Percentiles rank a stretch among this genome's conserved stretches.
phyloP scores from a whole-genome alignment of 2,888 invertebrate species.

The Hirtodrosophila histrioides region DNA sequence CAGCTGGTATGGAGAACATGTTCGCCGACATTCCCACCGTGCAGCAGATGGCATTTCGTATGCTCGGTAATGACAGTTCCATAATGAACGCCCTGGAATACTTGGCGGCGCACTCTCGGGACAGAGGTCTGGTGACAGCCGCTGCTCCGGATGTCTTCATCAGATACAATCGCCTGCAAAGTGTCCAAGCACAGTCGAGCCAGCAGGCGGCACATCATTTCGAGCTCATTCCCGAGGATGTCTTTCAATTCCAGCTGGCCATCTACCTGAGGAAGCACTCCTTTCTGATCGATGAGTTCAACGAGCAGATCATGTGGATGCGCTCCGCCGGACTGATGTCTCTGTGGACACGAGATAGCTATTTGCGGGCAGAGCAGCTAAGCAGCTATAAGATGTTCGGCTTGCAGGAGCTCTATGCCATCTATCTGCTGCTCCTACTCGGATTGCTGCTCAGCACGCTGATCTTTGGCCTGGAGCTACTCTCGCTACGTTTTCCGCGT shows the following conservation, averaged over 20 bases:
- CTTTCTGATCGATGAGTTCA: conserved; percentile 63
- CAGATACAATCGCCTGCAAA: conserved; percentile 30
- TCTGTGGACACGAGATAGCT: conserved; percentile 47
- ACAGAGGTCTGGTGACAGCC: conserved; percentile 33
- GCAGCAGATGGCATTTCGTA: conserved; percentile 36
- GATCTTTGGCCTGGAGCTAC: conserved; percentile 45
- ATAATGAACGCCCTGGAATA: conserved; percentile 29
- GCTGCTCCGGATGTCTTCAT: conserved; percentile 41
- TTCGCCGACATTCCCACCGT: conserved; percentile 44
- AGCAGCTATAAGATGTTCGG: conserved; percentile 33
- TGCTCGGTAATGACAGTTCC: neutral
- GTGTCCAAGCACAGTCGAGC: neutral
- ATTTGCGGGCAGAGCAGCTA: conserved; percentile 7
- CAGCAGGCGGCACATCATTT: conserved; percentile 21
- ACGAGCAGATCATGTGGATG: conserved; percentile 61
- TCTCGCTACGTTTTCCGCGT: conserved; percentile 20
- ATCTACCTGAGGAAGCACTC: conserved; percentile 74
- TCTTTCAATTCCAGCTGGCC: conserved; percentile 55
- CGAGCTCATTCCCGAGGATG: conserved; percentile 48
- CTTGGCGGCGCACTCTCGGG: conserved; percentile 15
- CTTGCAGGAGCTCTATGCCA: conserved; percentile 40
- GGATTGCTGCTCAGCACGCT: conserved; percentile 31
- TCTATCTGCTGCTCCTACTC: conserved; percentile 34
- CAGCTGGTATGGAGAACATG: conserved; percentile 29
- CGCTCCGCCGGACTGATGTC: conserved; percentile 62